phyloP scores from a whole-genome alignment of 1,140 invertebrate genomes.

The Muscidifurax raptorellus region DNA sequence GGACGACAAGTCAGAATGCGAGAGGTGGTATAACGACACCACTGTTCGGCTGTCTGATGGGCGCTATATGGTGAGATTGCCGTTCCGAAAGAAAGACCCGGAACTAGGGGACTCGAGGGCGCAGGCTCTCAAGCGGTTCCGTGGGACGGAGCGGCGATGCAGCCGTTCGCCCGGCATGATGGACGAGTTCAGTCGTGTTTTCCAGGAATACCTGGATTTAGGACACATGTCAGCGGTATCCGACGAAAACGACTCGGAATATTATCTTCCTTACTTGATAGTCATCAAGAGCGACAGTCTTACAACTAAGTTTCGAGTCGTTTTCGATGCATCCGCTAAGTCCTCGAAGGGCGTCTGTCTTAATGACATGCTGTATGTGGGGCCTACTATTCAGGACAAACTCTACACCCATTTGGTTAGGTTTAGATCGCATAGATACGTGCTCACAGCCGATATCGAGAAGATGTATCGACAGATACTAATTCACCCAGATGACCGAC shows the following conservation, averaged over 20 bases:
- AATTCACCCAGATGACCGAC: no score
- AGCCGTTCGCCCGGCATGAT: not conserved
- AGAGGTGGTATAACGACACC: not conserved
- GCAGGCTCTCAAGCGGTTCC: not conserved
- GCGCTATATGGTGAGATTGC: not conserved
- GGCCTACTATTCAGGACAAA: no score
- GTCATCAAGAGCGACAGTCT: no score
- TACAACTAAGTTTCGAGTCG: no score
- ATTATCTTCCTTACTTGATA: no score
- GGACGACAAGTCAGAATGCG: not conserved
- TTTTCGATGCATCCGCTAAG: no score
- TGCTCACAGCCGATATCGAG: not conserved
- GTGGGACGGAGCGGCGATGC: not conserved
- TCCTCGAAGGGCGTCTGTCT: no score
- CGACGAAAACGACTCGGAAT: not conserved
- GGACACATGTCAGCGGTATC: not conserved
- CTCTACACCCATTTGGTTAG: no score
- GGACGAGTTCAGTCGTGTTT: not conserved
- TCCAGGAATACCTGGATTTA: not conserved
- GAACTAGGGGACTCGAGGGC: no score
- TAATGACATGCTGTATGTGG: no score
- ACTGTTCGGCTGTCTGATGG: not conserved
- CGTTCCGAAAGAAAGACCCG: constrained; percentile 3
- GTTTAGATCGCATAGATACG: no score
- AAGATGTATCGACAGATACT: not conserved